Evolutionary conservation across 2,113 vertebrate species (phyloP), one percentile per base, ranked within the genome.

Genomic region (Alligator sinensis): DNA sequence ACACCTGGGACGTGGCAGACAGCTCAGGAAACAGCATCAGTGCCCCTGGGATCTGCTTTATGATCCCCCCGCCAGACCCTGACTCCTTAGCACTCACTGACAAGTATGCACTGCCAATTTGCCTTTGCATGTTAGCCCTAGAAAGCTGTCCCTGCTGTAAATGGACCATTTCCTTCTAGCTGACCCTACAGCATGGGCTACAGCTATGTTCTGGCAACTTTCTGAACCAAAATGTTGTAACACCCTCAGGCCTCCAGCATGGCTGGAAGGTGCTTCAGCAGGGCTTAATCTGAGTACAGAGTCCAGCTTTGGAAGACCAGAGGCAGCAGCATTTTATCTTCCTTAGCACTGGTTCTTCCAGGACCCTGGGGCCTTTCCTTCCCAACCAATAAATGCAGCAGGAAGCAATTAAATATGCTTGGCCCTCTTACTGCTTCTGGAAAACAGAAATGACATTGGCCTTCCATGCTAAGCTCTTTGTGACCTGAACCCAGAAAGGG

Each of bases 1-100:
- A 97, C 30, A 84, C 97, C 88, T 99, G 99, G 99, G 99, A 99
- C 5, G 98, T 99, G 88, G 98, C 98, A 4, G 98, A 99, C 58
- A 80, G 97, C 3, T 47, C 96, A 0, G 99, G 99, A 34, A 98
- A 88, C 60, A 98, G 97, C 47, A 34, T 98, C 93, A 98, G 93
- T 0, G 98, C 98, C 24, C 99, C 99, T 0, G 99, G 98, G 0
- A 97, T 99, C 89, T 99, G 99, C 97, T 99, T 99, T 97, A 96
- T 99, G 92, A 98, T 99, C 75, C 99, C 99, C 12, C 99, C 99
- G 0, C 99, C 99, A 0, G 98, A 99, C 89, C 92, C 98, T 0
- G 99, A 99, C 74, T 98, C 98, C 0, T 92, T 99, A 81, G 95
- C 98, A 0, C 87, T 98, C 70, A 96, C 98, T 2, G 99, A 99